phyloP scores from a whole-genome alignment of 2,113 vertebrate species.

The Passer domesticus region DNA sequence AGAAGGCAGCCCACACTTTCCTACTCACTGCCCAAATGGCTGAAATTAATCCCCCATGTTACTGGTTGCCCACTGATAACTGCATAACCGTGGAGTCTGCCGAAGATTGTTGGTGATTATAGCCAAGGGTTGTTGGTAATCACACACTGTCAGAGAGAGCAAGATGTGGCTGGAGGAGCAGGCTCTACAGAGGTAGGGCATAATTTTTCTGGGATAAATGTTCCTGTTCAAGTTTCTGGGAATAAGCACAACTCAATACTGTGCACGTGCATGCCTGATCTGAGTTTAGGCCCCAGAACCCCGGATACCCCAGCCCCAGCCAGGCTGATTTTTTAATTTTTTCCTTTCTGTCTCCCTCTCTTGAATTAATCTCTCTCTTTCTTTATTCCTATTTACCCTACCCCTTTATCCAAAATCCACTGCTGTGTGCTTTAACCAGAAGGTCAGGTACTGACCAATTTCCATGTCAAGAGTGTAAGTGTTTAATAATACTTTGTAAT shows the following conservation, averaged over 20 bases:
- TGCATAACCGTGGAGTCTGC: not conserved
- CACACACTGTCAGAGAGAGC: not conserved
- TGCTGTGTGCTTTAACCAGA: fast-evolving
- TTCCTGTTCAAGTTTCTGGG: not conserved
- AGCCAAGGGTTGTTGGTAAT: not conserved
- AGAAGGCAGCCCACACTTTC: not conserved
- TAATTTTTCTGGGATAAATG: not conserved
- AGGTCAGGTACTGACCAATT: not conserved
- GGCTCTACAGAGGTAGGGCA: fast-evolving
- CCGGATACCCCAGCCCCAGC: no score
- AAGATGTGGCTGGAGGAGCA: not conserved
- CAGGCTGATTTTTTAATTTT: not conserved
- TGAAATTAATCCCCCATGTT: not conserved
- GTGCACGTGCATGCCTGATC: not conserved
- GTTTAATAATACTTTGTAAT: not conserved
- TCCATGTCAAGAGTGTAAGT: not conserved
- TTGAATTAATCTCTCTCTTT: not conserved
- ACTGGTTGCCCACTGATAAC: not conserved
- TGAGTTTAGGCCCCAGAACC: not conserved
- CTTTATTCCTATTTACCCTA: not conserved
- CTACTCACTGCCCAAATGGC: not conserved
- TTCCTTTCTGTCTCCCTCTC: not conserved
- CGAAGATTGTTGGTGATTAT: not conserved
- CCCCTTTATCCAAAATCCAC: not conserved
- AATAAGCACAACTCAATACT: not conserved